Evolutionary conservation across 2,113 vertebrate species (phyloP).

Genomic region (Hippocampus abdominalis): DNA sequence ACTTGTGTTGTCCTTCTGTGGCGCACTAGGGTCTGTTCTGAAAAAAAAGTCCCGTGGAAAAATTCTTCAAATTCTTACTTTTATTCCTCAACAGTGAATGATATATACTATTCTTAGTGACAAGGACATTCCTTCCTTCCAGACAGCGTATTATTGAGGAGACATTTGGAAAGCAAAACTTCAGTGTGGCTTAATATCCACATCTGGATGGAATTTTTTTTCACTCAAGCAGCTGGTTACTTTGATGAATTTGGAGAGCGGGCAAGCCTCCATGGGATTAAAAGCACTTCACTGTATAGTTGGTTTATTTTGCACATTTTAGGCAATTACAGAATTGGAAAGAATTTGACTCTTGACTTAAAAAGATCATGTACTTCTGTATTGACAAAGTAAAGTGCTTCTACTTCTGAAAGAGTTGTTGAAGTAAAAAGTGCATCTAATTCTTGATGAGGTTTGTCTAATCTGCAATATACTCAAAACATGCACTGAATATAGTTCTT

Average conservation of each 20-base stretch:
- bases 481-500: neutral
- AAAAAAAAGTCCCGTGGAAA: neutral
- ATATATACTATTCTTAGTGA: conserved; percentile 1
- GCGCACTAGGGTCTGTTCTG: neutral
- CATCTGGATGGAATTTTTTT: conserved; percentile 24
- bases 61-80: neutral
- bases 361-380: too few species aligned
- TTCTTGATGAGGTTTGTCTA: too few species aligned
- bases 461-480: too few species aligned
- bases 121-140: conserved; percentile 35
- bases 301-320: neutral
- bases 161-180: conserved; percentile 35
- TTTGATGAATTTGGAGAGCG: neutral
- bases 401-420: too few species aligned
- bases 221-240: conserved; percentile 1
- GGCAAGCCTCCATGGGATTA: neutral
- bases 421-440: too few species aligned
- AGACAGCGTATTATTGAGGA: conserved; percentile 10
- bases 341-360: too few species aligned
- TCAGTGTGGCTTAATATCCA: conserved; percentile 17
- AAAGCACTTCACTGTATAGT: neutral
- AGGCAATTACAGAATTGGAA: too few species aligned
- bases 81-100: conserved; percentile 6
- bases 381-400: too few species aligned
- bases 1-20: neutral